A percentile compares a stretch with the other conserved stretches of the same genome.
Conservation (phyloP, 2,888 invertebrate species). For the Priapulus caudatus region DNA sequence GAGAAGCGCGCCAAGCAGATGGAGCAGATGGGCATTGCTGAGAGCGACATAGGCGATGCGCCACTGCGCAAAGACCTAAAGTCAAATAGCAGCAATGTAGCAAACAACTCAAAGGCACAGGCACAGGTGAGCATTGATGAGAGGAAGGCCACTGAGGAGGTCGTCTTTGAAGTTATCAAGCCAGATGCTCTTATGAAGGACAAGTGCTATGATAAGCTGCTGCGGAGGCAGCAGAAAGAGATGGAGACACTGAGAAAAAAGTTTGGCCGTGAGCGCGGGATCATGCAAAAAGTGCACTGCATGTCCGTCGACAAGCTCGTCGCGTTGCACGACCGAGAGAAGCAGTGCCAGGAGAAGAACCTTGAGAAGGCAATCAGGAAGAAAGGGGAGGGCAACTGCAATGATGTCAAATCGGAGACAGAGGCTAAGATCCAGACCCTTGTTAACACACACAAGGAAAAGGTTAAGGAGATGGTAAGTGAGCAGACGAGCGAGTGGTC, state of each 20-base stretch:
- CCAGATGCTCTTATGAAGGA: slow-evolving; percentile 64
- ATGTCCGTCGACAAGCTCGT: slow-evolving; percentile 80
- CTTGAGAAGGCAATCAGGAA: slow-evolving; percentile 60
- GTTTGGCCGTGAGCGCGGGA: slow-evolving; percentile 78
- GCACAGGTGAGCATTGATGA: no score
- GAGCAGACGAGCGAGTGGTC: slow-evolving; percentile 94
- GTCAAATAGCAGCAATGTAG: no score
- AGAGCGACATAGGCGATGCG: slow-evolving; percentile 41
- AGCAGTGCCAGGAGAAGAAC: slow-evolving; percentile 31
- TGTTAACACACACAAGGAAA: slow-evolving; percentile 29
- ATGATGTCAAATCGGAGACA: slow-evolving; percentile 26
- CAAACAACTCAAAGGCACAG: no score
- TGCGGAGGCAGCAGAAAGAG: slow-evolving; percentile 92
- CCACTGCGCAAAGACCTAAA: background rate
- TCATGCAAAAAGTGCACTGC: slow-evolving; percentile 71
- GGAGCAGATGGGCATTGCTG: slow-evolving; percentile 89
- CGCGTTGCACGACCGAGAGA: slow-evolving; percentile 41
- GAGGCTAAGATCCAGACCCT: slow-evolving; percentile 28
- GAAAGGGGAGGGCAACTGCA: slow-evolving; percentile 37
- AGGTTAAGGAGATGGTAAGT: slow-evolving; percentile 53
- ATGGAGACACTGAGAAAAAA: slow-evolving; percentile 77
- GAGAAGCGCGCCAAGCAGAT: slow-evolving; percentile 79
- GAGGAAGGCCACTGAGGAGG: no score
- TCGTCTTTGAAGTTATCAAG: slow-evolving; percentile 69
- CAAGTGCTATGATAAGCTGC: slow-evolving; percentile 79